Base-by-base conservation (phyloP, 1,140 invertebrate genomes). In the Monochamus saltuarius region DNA sequence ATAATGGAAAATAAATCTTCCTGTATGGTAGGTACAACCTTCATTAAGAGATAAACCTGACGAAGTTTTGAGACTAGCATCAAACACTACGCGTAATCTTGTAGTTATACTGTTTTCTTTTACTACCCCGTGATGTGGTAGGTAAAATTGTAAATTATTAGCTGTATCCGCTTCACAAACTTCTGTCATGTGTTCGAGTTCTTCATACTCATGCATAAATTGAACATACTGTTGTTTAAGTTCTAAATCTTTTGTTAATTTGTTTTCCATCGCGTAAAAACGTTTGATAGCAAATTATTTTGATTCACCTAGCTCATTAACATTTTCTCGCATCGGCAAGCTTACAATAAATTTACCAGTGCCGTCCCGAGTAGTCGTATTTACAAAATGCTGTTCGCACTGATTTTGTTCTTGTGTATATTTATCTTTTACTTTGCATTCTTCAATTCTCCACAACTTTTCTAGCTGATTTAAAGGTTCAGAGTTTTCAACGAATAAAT, bases 11-110 rank as follows among this genome's bases (percentile, higher is more conserved):
- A 62, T 1, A 75, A 55, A 37, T 69, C 62, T 4, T 58, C 6
- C 51, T 73, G 73, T 6, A 71, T 39, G 10, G 58, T 71, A 1
- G 70, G 68, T 4, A 71, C 72, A 14, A 50, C 17, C 34, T 43
- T 53, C 54, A 35, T 73, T 71, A n/a, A 73, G 59, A n/a, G 67
- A 73, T 0, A 63, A 19, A 35, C 68, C 71, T 1, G 59, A 39
- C 0, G 37, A 42, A 16, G 46, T 61, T 1, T 13, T n/a, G 7
- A 47, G 36, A 7, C 60, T 66, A n/a, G 43, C 68, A 37, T 68
- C 64, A 40, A 70, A 70, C 10, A 68, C 62, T 0, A 56, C 61
- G n/a, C 29, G 37, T 13, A 35, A 38, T 16, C 13, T 38, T 9
- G 50, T 53, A 0, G 35, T 53, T 9, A 36, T 35, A 65, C 35